Conservation (phyloP, 2,797 vertebrate genomes). For the Parauchenoglanis punctatus region DNA sequence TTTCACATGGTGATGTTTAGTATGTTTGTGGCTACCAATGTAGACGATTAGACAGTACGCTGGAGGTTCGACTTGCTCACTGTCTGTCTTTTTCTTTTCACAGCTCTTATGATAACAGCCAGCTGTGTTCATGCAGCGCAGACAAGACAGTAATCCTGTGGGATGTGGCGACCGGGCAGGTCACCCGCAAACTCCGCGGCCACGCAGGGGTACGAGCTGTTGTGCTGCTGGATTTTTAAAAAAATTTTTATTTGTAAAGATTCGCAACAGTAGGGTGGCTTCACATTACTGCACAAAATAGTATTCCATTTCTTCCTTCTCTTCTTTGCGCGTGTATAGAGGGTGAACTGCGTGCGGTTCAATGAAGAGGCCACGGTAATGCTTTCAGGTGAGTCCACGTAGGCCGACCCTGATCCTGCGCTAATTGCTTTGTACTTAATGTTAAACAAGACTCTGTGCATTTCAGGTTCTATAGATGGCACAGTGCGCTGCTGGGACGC, state of each 20-base stretch:
- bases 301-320: not conserved
- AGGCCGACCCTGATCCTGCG: too few relatives aligned
- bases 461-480: constrained; percentile 88
- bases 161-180: constrained; percentile 89
- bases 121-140: constrained; percentile 86
- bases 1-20: not conserved
- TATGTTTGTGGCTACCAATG: too few relatives aligned
- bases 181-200: constrained; percentile 88
- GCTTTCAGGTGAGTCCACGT: constrained; percentile 82
- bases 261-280: not conserved
- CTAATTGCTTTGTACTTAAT: not conserved
- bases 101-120: constrained; percentile 92
- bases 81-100: not conserved
- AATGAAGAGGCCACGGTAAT: constrained; percentile 91
- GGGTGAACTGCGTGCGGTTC: constrained; percentile 92
- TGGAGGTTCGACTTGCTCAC: not conserved
- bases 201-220: constrained; percentile 85
- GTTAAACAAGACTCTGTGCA: too few relatives aligned
- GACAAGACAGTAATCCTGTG: constrained; percentile 90
- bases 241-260: not conserved
- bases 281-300: not conserved
- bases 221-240: not conserved
- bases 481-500: constrained; percentile 92
- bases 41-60: too few relatives aligned
- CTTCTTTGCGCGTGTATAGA: constrained; percentile 67